Conservation (phyloP, 2,113 vertebrate genomes). For the Cephalopterus ornatus region DNA sequence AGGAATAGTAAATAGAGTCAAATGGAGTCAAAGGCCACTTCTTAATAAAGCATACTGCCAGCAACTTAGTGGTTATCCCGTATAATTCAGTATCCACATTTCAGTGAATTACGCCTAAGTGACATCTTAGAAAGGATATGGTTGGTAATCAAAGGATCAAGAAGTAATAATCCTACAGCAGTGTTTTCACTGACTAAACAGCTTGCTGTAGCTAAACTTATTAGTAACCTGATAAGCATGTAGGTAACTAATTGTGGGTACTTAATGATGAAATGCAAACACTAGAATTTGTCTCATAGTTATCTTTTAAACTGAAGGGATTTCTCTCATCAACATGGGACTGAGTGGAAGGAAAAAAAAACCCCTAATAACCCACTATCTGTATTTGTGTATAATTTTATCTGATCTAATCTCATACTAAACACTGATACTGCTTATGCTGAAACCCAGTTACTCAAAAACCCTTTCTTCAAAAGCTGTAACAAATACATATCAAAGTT, state of each 20-base stretch:
- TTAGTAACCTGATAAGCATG: conserved; percentile 31
- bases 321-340: not conserved
- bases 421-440: not conserved
- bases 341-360: not conserved
- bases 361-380: not conserved
- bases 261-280: conserved; percentile 40
- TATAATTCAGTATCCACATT: not conserved
- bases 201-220: conserved; percentile 29
- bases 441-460: not conserved
- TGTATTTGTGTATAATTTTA: conserved; percentile 10
- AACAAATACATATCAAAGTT: not conserved
- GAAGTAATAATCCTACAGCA: not conserved
- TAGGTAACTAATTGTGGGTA: conserved; percentile 34
- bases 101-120: not conserved
- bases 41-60: not conserved
- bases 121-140: not conserved
- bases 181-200: conserved; percentile 14
- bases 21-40: not conserved
- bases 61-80: not conserved
- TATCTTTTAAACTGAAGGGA: conserved; percentile 33
- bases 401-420: not conserved
- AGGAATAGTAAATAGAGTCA: not conserved
- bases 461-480: not conserved
- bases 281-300: not conserved
- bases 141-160: conserved; percentile 9